These are phyloP conservation scores for Palythoa caribaeorum DNA, from an alignment of 92 coral and sea anemone genomes.

Conservation along the genomic window DNA sequence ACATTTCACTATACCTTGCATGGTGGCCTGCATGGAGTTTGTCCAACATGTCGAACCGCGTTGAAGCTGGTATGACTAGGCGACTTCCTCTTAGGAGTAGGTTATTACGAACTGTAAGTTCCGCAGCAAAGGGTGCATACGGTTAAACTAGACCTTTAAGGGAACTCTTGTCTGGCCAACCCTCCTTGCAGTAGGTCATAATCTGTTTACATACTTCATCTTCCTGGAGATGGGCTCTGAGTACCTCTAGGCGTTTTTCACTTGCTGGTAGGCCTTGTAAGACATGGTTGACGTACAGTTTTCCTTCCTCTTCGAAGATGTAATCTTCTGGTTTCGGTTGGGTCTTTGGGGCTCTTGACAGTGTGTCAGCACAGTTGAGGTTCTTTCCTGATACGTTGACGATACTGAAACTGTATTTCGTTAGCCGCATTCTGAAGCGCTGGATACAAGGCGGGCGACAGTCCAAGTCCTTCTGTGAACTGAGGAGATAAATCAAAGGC, in stretches of 20 bases:
- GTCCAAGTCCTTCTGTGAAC: constrained; percentile 43
- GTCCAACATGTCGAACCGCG: not conserved
- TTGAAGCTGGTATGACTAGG: constrained; percentile 13
- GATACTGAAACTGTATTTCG: constrained; percentile 26
- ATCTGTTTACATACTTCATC: constrained; percentile 53
- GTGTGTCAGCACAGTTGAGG: constrained; percentile 41
- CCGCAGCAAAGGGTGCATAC: constrained; percentile 28
- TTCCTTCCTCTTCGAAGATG: too few species aligned
- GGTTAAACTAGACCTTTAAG: constrained; percentile 37
- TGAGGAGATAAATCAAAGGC: constrained; percentile 52
- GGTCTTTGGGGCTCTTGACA: constrained; percentile 49
- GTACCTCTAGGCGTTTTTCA: constrained; percentile 42
- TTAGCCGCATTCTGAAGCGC: constrained; percentile 46
- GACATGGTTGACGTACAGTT: constrained; percentile 40
- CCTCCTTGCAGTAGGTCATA: constrained; percentile 33
- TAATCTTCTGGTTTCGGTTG: constrained; percentile 21
- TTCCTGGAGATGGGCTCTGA: too few species aligned
- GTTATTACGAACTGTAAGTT: not conserved
- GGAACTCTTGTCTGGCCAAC: constrained; percentile 39
- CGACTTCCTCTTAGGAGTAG: constrained; percentile 23
- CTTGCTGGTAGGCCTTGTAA: constrained; percentile 47
- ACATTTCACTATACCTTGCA: not conserved
- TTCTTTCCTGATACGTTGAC: constrained; percentile 42
- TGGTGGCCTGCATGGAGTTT: not conserved
- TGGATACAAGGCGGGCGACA: constrained; percentile 34